A percentile compares a stretch with the other conserved stretches of the same genome.
These are phyloP conservation scores for Caenorhabditis japonica DNA, from an alignment of 2,888 invertebrate species.

Conservation along the genomic window DNA sequence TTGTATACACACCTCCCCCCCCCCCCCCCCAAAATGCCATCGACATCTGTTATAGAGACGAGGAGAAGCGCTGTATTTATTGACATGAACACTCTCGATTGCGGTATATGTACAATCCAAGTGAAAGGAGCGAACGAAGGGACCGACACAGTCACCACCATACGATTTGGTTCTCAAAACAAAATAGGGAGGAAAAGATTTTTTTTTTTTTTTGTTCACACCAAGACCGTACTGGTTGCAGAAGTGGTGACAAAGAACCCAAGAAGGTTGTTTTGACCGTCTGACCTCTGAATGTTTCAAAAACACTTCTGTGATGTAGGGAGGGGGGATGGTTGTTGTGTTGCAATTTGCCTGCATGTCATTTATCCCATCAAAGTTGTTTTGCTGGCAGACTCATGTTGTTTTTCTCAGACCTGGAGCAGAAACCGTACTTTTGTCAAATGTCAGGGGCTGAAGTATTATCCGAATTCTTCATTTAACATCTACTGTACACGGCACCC, in stretches of 20 bases:
- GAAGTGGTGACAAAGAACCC: slow-evolving; percentile 1
- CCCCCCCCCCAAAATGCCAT: too few species aligned
- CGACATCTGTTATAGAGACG: neutral
- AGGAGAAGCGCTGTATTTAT: too few species aligned
- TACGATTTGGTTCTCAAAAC: slow-evolving; percentile 48
- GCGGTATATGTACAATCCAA: slow-evolving; percentile 12
- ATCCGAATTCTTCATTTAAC: too few species aligned
- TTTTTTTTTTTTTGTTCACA: slow-evolving; percentile 18
- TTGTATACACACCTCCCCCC: slow-evolving; percentile 2
- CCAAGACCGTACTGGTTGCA: slow-evolving; percentile 36
- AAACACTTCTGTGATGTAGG: too few species aligned
- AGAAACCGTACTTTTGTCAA: too few species aligned
- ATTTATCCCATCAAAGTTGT: too few species aligned
- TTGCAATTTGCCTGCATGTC: neutral
- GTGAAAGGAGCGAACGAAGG: slow-evolving; percentile 15
- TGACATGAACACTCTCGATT: slow-evolving; percentile 19
- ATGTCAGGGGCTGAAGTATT: too few species aligned
- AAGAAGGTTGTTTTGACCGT: slow-evolving; percentile 41
- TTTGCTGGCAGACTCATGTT: too few species aligned
- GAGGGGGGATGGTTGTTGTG: neutral
- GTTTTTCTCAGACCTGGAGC: too few species aligned
- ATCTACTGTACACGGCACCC: too few species aligned
- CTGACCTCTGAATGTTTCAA: slow-evolving; percentile 19
- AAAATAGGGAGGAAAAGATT: slow-evolving; percentile 33
- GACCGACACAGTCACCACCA: slow-evolving; percentile 26